Evolutionary conservation across 2,797 vertebrate species (phyloP).

Genomic region (Sebastes iracundus): DNA sequence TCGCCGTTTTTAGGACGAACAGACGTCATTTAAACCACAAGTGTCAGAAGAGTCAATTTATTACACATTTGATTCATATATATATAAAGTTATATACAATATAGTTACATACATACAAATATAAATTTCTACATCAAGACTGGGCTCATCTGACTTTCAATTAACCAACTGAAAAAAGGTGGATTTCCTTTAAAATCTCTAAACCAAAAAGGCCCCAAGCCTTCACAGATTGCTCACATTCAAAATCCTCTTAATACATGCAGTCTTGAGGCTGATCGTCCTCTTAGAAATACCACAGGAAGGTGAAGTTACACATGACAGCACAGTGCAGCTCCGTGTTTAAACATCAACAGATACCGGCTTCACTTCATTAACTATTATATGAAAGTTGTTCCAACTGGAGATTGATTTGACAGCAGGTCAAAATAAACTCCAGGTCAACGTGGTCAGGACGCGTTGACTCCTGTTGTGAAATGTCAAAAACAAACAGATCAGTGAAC

Average conservation of each 20-base stretch:
- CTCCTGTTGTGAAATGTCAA: neutral
- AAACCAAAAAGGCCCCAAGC: neutral
- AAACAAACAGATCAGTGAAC: neutral
- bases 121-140: constrained; percentile 36
- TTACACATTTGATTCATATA: constrained; percentile 46
- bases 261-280: constrained; percentile 58
- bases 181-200: constrained; percentile 1
- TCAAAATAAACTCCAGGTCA: neutral
- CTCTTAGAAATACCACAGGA: constrained; percentile 48
- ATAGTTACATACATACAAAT: constrained; percentile 62
- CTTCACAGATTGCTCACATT: constrained; percentile 37
- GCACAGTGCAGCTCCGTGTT: neutral
- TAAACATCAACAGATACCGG: neutral
- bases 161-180: constrained; percentile 9
- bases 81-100: constrained; percentile 64
- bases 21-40: neutral
- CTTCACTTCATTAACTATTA: neutral
- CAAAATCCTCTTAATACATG: constrained; percentile 32
- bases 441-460: neutral
- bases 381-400: neutral
- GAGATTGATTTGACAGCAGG: neutral
- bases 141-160: constrained; percentile 9
- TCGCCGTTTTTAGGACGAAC: neutral
- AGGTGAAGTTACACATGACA: constrained; percentile 9
- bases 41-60: constrained; percentile 61